Evolutionary conservation across 2,797 vertebrate genomes (phyloP).

Genomic region (Catostomus latipinnis): DNA sequence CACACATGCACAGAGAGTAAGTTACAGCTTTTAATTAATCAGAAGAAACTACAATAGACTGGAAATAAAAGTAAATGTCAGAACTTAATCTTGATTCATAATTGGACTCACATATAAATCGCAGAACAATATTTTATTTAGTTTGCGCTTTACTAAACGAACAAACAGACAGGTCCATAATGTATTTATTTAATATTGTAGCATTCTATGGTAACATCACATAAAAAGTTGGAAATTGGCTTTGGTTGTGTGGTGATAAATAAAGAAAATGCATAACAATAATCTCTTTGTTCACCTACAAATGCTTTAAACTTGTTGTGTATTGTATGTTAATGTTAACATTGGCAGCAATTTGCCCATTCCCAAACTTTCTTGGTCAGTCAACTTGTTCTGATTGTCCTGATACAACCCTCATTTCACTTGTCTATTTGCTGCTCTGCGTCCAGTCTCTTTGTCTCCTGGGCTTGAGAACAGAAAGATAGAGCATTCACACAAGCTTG

Average conservation of each 20-base stretch:
- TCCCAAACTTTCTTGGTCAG: neutral
- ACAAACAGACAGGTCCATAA: no score
- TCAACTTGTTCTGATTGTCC: conserved; percentile 8
- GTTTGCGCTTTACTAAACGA: no score
- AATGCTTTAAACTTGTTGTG: neutral
- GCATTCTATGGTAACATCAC: no score
- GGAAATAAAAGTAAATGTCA: conserved; percentile 21
- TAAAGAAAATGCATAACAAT: neutral
- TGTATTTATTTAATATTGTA: no score
- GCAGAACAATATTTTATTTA: neutral
- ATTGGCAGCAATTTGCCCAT: neutral
- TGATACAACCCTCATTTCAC: conserved; percentile 16
- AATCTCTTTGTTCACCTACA: no score
- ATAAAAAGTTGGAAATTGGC: no score
- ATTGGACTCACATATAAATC: neutral
- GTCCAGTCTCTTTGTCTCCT: conserved; percentile 29
- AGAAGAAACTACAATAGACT: conserved; percentile 7
- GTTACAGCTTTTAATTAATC: conserved; percentile 7
- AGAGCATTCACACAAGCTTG: conserved; percentile 38
- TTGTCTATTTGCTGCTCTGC: conserved; percentile 13
- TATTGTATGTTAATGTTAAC: neutral
- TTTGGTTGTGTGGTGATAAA: neutral
- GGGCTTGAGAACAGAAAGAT: conserved; percentile 45
- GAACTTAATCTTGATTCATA: conserved; percentile 8
- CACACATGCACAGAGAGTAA: conserved; percentile 30